Evolutionary conservation across 2,797 vertebrate species (phyloP).

Genomic region (Fratercula arctica): DNA sequence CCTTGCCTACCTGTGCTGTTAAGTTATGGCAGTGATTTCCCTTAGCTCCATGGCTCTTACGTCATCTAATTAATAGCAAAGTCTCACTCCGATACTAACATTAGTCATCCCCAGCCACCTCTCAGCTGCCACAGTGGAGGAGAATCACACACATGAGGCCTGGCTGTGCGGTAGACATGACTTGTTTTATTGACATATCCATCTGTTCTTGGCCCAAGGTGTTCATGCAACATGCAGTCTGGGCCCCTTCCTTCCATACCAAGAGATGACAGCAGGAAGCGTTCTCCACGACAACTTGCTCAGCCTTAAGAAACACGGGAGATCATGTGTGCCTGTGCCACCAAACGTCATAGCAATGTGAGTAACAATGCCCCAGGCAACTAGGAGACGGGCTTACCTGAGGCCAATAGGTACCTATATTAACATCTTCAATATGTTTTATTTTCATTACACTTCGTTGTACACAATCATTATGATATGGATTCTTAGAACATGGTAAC

Average conservation of each 20-base stretch:
- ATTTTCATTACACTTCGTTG: neutral
- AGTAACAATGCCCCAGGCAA: neutral
- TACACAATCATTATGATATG: neutral
- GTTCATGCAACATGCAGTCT: rapidly evolving
- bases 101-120: neutral
- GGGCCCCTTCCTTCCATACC: neutral
- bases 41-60: neutral
- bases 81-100: neutral
- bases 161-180: neutral
- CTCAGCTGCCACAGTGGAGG: neutral
- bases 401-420: neutral
- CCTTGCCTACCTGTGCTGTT: neutral
- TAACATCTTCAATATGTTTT: neutral
- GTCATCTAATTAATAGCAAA: neutral
- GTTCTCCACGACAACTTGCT: neutral
- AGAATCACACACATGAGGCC: neutral
- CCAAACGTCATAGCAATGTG: rapidly evolving
- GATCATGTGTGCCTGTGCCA: neutral
- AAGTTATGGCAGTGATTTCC: neutral
- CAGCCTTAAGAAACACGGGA: neutral
- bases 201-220: neutral
- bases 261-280: neutral
- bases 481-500: neutral
- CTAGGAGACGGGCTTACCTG: neutral
- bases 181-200: neutral